Conservation (phyloP, 2,888 invertebrate species). For the Antheraea assamensis region DNA sequence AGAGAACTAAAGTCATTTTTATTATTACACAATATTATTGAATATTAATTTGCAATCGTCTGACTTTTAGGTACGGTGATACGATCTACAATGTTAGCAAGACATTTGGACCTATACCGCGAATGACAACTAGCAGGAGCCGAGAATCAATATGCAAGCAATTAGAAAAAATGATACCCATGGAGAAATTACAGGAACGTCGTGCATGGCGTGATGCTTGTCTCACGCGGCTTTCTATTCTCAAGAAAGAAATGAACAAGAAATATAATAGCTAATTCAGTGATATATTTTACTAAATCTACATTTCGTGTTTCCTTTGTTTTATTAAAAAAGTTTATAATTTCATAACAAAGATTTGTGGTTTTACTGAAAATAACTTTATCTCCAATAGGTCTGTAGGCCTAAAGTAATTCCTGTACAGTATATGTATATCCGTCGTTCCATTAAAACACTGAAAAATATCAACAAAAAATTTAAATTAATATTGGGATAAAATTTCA, state of each 20-base stretch:
- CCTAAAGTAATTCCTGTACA: not conserved
- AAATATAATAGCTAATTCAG: conserved; percentile 47
- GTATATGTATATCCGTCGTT: not conserved
- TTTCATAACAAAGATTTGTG: not conserved
- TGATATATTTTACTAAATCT: not conserved
- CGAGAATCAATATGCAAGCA: conserved; percentile 87
- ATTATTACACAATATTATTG: not conserved
- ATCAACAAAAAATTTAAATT: too few species aligned
- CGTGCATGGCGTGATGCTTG: conserved; percentile 93
- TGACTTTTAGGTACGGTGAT: conserved; percentile 73
- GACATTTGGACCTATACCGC: conserved; percentile 89
- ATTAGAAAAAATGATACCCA: conserved; percentile 87
- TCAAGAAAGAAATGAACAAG: conserved; percentile 88
- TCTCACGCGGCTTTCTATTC: conserved; percentile 88
- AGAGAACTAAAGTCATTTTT: too few species aligned
- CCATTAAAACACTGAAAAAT: too few species aligned
- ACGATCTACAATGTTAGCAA: conserved; percentile 84
- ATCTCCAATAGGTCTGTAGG: not conserved
- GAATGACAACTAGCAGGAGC: conserved; percentile 84
- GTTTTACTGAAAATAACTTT: not conserved
- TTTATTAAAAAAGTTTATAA: not conserved
- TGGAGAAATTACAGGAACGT: conserved; percentile 87
- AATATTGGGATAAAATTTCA: too few species aligned
- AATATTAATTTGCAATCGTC: not conserved
- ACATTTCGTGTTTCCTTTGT: not conserved